Evolutionary conservation across 2,888 invertebrate genomes (phyloP).

Genomic region (Ormyrus nitidulus): DNA sequence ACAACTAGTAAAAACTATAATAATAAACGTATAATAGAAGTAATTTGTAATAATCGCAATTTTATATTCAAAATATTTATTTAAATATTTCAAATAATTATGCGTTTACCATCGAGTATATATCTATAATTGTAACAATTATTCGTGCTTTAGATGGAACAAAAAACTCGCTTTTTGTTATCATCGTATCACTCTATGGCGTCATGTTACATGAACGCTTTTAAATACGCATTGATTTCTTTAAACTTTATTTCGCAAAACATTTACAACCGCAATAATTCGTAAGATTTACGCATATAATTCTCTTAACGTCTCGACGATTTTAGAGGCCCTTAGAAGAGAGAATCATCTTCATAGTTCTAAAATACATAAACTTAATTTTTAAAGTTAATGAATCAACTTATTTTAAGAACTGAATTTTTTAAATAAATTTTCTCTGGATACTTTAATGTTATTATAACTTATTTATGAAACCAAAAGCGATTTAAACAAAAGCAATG

Average conservation of each 20-base stretch:
- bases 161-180: constrained; percentile 35
- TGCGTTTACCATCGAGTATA: constrained; percentile 46
- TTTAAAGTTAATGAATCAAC: background rate
- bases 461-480: too few relatives aligned
- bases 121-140: constrained; percentile 48
- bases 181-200: constrained; percentile 28
- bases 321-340: constrained; percentile 51
- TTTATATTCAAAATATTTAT: constrained; percentile 50
- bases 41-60: constrained; percentile 40
- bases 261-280: constrained; percentile 51
- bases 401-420: background rate
- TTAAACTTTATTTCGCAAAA: constrained; percentile 50
- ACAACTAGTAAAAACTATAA: constrained; percentile 55
- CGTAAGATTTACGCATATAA: constrained; percentile 39
- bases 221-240: constrained; percentile 43
- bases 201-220: constrained; percentile 36
- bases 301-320: constrained; percentile 22
- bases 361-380: constrained; percentile 13
- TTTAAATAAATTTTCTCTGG: too few relatives aligned
- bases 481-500: too few relatives aligned
- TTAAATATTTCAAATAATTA: constrained; percentile 58
- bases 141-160: constrained; percentile 41
- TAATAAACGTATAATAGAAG: constrained; percentile 49
- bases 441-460: background rate
- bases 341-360: constrained; percentile 43